Conservation (phyloP, 2,113 vertebrate genomes). For the Corythoichthys haematopterus region DNA sequence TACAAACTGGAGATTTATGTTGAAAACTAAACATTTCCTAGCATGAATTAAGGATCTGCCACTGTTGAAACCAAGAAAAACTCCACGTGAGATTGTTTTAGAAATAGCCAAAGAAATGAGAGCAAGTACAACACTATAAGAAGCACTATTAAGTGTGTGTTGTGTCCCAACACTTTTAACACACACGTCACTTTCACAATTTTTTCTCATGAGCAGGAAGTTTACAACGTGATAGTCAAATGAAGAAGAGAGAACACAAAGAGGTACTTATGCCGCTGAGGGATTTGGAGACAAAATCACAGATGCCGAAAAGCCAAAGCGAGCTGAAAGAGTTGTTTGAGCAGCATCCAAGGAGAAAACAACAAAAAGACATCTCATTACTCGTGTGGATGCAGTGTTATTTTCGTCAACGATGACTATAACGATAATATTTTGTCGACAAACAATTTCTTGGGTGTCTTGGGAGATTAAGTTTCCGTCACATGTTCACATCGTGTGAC, state of each 20-base stretch:
- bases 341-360: not conserved
- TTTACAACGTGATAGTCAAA: constrained; percentile 10
- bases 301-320: not conserved
- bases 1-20: not conserved
- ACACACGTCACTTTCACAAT: not conserved
- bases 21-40: constrained; percentile 13
- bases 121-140: constrained; percentile 54
- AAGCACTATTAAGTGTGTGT: constrained; percentile 70
- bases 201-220: constrained; percentile 36
- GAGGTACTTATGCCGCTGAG: constrained; percentile 57
- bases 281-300: constrained; percentile 59
- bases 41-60: constrained; percentile 52
- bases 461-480: no score
- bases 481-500: no score
- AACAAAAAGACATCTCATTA: not conserved
- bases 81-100: constrained; percentile 61
- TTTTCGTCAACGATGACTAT: not conserved
- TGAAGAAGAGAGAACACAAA: constrained; percentile 40
- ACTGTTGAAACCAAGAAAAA: constrained; percentile 36
- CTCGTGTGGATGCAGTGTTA: not conserved
- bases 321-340: not conserved
- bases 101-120: constrained; percentile 70
- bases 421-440: no score
- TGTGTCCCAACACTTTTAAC: not conserved
- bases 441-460: no score